Percentiles rank a stretch among this genome's conserved stretches.
Evolutionary conservation across 2,797 vertebrate species (phyloP).

Genomic region (Helarctos malayanus): DNA sequence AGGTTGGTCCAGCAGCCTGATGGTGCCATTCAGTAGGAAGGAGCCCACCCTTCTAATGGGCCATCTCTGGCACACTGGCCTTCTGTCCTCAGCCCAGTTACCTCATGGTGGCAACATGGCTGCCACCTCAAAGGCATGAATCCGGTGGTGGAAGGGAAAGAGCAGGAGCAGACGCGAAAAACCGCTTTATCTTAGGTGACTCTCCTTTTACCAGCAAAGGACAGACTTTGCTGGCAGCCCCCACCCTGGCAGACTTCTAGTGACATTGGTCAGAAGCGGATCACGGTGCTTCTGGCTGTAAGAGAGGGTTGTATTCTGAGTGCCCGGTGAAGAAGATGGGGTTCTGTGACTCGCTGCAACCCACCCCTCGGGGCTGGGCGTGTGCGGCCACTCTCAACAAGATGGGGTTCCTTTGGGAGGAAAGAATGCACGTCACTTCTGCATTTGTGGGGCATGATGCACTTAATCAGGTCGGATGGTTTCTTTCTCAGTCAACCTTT

Average conservation of each 20-base stretch:
- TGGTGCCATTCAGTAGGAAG: neutral
- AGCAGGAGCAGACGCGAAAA: neutral
- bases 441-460: neutral
- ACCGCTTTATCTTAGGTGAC: neutral
- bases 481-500: neutral
- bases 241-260: neutral
- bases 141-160: neutral
- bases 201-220: neutral
- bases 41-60: neutral
- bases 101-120: neutral
- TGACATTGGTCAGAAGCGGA: neutral
- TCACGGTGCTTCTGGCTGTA: neutral
- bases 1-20: neutral
- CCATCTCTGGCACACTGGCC: neutral
- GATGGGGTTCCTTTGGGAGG: neutral
- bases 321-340: neutral
- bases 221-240: neutral
- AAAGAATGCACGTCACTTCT: neutral
- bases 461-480: neutral
- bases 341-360: neutral
- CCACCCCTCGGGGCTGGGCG: neutral
- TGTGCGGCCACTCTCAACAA: neutral
- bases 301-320: neutral
- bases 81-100: neutral
- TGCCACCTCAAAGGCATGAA: neutral